Evolutionary conservation across 2,888 invertebrate genomes (phyloP), one percentile per base, ranked within the genome.

Genomic region (Callinectes sapidus): DNA sequence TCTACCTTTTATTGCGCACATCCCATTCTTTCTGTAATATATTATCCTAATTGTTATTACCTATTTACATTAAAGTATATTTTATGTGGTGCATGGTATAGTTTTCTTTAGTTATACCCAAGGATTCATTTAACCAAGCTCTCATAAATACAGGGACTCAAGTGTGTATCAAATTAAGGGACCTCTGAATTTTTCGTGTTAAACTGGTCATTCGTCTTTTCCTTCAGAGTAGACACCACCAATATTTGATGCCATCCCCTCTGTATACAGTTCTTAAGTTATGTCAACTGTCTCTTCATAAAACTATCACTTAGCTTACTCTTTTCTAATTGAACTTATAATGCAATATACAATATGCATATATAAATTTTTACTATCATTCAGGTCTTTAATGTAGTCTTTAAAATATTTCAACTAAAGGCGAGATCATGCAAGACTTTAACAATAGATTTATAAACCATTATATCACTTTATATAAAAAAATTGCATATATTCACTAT

Each of bases 401-500:
- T 35, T 81, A 35, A 35, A 81, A 35, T 35, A 81, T 81, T 81
- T 81, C 35, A 81, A 81, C 18, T 81, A 16, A 81, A 81, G 81
- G 32, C 35, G 81, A 81, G 81, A 81, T 81, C 81, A 81, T 81
- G 81, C 81, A 81, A 81, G 35, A 81, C 81, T 81, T 35, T 35
- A 81, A 81, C 81, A 81, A 81, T 81, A 35, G 13, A 81, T 81
- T 35, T 35, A 81, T 81, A 81, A 81, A 81, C 35, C 32, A 81
- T 81, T 81, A 81, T 81, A 87, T 87, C 6, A 71, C 48, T 54
- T 28, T 81, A 90, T 77, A 42, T 81, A 90, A 90, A 90, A 89
- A 66, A 90, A 85, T 90, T 48, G 55, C 90, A 89, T 66, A 81
- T 81, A 85, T 90, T 48, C 81, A 35, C 90, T 85, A 90, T 90